These are phyloP conservation scores for Nerophis ophidion DNA, from an alignment of 2,113 vertebrate species.

Conservation along the genomic window DNA sequence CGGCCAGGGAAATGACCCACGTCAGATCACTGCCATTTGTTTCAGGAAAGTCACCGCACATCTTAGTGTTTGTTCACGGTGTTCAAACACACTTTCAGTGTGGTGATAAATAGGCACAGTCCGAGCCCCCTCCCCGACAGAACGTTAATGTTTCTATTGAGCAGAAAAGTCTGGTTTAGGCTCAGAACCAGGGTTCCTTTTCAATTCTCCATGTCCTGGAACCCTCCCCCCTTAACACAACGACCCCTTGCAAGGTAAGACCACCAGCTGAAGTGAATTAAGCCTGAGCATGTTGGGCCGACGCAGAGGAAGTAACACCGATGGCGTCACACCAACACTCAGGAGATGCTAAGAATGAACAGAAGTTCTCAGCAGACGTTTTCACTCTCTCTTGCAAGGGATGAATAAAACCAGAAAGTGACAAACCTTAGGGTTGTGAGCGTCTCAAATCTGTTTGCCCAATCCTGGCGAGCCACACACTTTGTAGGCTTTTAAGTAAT, in stretches of 20 bases:
- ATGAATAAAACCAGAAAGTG: slow-evolving; percentile 19
- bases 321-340: slow-evolving; percentile 17
- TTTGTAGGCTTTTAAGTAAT: slow-evolving; percentile 9
- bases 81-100: slow-evolving; percentile 28
- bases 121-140: slow-evolving; percentile 15
- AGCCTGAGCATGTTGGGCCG: slow-evolving; percentile 21
- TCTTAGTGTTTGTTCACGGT: slow-evolving; percentile 19
- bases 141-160: slow-evolving; percentile 46
- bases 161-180: slow-evolving; percentile 22
- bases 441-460: neutral
- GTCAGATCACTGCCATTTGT: slow-evolving; percentile 55
- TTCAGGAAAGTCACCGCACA: slow-evolving; percentile 51
- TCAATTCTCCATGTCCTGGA: slow-evolving; percentile 22
- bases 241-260: slow-evolving; percentile 48
- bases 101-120: slow-evolving; percentile 44
- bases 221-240: slow-evolving; percentile 23
- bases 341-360: slow-evolving; percentile 7
- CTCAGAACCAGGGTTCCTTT: slow-evolving; percentile 32
- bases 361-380: slow-evolving; percentile 8
- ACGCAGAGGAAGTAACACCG: slow-evolving; percentile 26
- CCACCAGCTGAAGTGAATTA: slow-evolving; percentile 61
- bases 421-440: neutral
- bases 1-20: slow-evolving; percentile 41
- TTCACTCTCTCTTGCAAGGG: slow-evolving; percentile 17
- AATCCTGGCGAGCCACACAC: slow-evolving; percentile 17